phyloP scores from a whole-genome alignment of 2,888 invertebrate genomes.

The Xanthorhoe designata region DNA sequence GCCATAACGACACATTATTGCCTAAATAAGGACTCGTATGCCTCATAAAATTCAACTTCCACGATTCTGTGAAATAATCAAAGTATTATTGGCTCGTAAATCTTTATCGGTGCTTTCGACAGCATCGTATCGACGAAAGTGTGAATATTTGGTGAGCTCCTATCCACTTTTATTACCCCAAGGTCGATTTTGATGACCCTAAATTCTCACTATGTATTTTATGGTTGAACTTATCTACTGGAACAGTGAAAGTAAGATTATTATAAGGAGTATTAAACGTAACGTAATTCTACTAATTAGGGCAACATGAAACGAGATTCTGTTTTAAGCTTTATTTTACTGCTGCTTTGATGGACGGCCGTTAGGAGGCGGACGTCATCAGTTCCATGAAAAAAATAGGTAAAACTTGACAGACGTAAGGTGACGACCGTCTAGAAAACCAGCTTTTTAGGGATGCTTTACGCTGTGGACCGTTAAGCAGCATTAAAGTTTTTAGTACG shows the following conservation, averaged over 20 bases:
- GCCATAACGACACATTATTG: conserved; percentile 71
- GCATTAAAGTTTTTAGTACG: conserved; percentile 21
- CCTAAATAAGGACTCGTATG: conserved; percentile 74
- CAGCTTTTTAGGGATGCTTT: conserved; percentile 17
- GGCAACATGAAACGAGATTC: conserved; percentile 25
- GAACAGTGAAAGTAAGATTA: conserved; percentile 35
- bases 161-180: conserved; percentile 54
- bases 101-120: conserved; percentile 73
- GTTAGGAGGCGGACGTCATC: neutral
- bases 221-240: conserved; percentile 33
- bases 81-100: conserved; percentile 81
- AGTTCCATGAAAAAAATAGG: neutral
- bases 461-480: conserved; percentile 20
- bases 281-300: conserved; percentile 33
- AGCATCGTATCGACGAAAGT: conserved; percentile 59
- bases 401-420: neutral
- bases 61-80: conserved; percentile 80
- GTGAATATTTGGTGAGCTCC: conserved; percentile 76
- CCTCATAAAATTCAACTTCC: conserved; percentile 77
- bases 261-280: conserved; percentile 28
- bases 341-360: conserved; percentile 1
- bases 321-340: conserved; percentile 11
- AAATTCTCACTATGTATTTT: conserved; percentile 44
- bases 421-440: neutral
- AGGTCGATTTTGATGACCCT: conserved; percentile 45